A percentile compares a stretch with the other conserved stretches of the same genome.
These are phyloP conservation scores for Austrofundulus limnaeus DNA, from an alignment of 2,113 vertebrate species.

Conservation along the genomic window DNA sequence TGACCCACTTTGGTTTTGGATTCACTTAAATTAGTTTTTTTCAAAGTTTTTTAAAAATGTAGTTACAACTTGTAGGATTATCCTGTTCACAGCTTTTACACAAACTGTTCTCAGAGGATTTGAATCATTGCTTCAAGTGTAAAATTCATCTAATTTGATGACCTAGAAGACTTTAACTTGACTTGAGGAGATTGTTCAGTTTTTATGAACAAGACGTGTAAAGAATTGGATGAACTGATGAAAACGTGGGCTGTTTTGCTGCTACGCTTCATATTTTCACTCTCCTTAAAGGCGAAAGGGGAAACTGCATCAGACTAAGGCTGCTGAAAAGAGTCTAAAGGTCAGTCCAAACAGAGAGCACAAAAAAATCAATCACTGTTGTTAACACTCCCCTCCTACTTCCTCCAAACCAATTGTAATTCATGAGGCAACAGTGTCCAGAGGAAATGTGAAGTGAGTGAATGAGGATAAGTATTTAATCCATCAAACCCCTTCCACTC, in stretches of 20 bases:
- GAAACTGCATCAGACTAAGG: background rate
- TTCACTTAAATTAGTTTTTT: no score
- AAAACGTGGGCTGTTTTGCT: constrained; percentile 5
- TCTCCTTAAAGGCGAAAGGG: background rate
- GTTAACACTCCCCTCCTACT: constrained; percentile 28
- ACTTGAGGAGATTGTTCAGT: no score
- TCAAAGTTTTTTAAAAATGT: no score
- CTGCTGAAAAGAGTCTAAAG: constrained; percentile 25
- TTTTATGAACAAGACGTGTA: background rate
- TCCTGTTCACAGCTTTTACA: no score
- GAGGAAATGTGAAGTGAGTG: constrained; percentile 49
- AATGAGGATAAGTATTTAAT: constrained; percentile 72
- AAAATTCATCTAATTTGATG: no score
- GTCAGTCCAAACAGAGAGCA: constrained; percentile 30
- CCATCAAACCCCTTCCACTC: constrained; percentile 68
- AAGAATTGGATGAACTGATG: background rate
- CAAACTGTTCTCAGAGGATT: no score
- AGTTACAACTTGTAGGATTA: no score
- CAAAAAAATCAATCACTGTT: constrained; percentile 35
- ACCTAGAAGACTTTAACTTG: no score
- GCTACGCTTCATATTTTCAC: background rate
- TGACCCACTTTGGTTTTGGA: no score
- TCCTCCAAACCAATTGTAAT: constrained; percentile 55
- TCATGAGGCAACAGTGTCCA: constrained; percentile 45
- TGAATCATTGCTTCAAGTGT: no score